Base-by-base conservation (phyloP, 2,113 vertebrate species). In the Turdus rufiventris region DNA sequence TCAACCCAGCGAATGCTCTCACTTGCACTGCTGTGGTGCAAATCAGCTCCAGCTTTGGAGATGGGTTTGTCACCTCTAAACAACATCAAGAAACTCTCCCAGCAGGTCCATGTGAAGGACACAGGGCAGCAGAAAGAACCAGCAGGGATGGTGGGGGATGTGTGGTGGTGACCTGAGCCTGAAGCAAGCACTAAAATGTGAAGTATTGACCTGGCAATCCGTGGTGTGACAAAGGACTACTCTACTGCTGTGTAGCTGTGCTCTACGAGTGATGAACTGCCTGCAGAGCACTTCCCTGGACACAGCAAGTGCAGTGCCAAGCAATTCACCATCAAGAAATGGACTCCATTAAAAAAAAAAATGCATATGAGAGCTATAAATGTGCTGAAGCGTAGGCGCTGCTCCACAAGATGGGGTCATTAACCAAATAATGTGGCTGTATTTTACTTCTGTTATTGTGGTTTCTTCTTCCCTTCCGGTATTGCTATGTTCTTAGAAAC, bases 191-290 rank as follows among this genome's bases (percentile, higher is more conserved):
- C 20, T 8, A 2, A 57, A 76, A 31, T 1, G 21, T 18, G 29
- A 51, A 72, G 28, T 16, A 19, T 7, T 31, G 48, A 80, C 28
- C 31, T 26, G n/a, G n/a, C 33, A 9, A 17, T 42, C 16, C 68
- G 14, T 1, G 5, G 31, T 1, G 12, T 40, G 51, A 63, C 28
- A 57, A 67, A 65, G 53, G 34, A 11, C 31, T 47, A 25, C 1
- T 33, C 42, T 12, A 8, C 0, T 60, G 60, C 84, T 40, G 17
- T 3, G 16, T 19, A 40, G n/a, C 9, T 1, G 0, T 4, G 45
- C 33, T 2, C 45, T 0, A 14, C 1, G 1, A 18, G 18, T 29
- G 57, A 82, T 50, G 18, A 42, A 73, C 2, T 12, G 33, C 42
- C 78, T 38, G 65, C 77, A 85, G 67, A 89, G 40, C 45, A 18